Evolutionary conservation across 2,888 invertebrate species (phyloP), one percentile per base, ranked within the genome.

Genomic region (Abrostola tripartita): DNA sequence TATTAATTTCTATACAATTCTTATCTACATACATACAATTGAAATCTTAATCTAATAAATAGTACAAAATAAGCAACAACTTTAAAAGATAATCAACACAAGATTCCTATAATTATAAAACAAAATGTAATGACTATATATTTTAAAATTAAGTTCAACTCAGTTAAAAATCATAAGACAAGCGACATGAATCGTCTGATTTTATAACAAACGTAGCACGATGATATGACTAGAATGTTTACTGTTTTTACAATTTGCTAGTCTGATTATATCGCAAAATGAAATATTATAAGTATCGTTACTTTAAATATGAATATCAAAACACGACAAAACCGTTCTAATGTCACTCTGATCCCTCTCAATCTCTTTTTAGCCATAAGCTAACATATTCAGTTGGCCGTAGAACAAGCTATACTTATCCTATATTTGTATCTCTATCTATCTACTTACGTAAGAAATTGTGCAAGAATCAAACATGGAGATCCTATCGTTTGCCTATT

Each of bases 391-490:
- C 73, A 82, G 83, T 81, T 83, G 86, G 83, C 82, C 86, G 87
- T 80, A 87, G 82, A 81, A 74, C 76, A 82, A 85, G 86, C 67
- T 71, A 54, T 68, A 75, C 74, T 72, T 79, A 90, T 65, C 61
- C 85, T 89, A 90, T 68, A 90, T 88, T 24, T 89, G 83, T 85
- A 85, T 89, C 76, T 79, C 89, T 91, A 91, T 83, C 91, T 93
- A 93, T 86, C 90, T 92, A 91, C 87, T 88, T 92, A 92, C 74
- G 82, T 86, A 84, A 89, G 89, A 92, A 92, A 88, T 93, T 93
- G 93, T 93, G 93, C 92, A 91, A 85, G 83, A 90, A 84, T 86
- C 81, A 79, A 87, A 88, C 84, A 79, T 70, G 74, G 74, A 78
- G 79, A 65, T 66, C 61, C 61, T 71, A 68, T 76, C 52, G 56